A percentile compares a stretch with the other conserved stretches of the same genome.
Conservation (phyloP, 2,797 vertebrate genomes). For the Tragopan temminckii region DNA sequence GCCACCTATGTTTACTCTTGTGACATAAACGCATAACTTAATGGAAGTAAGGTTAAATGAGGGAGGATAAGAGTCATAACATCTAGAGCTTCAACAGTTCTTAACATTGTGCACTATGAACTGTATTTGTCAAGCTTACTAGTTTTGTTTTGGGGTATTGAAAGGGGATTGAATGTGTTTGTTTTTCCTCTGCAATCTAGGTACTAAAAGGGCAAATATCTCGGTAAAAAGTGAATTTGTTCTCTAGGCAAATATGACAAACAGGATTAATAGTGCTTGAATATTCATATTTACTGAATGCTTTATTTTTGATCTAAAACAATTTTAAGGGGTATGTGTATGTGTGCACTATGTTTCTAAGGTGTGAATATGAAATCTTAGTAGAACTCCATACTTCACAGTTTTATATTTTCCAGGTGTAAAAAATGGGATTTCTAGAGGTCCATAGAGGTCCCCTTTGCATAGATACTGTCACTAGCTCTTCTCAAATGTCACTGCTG, state of each 20-base stretch:
- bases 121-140: background rate
- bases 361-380: background rate
- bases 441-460: background rate
- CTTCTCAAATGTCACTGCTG: background rate
- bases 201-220: background rate
- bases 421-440: background rate
- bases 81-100: background rate
- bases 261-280: background rate
- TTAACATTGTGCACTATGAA: background rate
- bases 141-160: background rate
- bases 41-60: background rate
- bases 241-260: background rate
- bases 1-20: background rate
- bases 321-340: background rate
- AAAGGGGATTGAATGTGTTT: background rate
- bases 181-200: background rate
- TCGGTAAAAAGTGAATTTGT: background rate
- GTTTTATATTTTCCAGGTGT: background rate
- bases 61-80: background rate
- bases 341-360: background rate
- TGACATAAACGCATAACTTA: background rate
- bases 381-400: too few relatives aligned
- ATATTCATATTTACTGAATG: background rate
- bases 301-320: background rate
- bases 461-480: background rate